Evolutionary conservation across 2,113 vertebrate species (phyloP), one percentile per base, ranked within the genome.

Genomic region (Caretta caretta): DNA sequence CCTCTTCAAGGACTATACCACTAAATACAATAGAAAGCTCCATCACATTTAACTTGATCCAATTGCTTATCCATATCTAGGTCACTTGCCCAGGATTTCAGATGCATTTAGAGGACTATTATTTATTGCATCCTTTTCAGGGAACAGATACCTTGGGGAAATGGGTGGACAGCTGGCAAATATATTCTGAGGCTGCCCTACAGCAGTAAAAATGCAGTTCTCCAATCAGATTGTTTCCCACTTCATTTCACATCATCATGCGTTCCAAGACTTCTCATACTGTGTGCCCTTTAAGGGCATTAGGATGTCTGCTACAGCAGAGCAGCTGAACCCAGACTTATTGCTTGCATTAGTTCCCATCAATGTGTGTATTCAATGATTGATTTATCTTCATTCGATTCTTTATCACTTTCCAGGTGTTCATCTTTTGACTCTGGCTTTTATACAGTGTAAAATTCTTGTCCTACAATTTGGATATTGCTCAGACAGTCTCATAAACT

Each of bases 91-190:
- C 24, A 87, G 53, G 91, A 93, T 96, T 89, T 89, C 51, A 81
- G 20, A 72, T 90, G 42, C 54, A 75, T 91, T 59, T 78, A n/a
- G 65, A 95, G 87, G 80, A 85, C 75, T 83, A 48, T 84, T 94
- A 83, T 81, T 91, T 94, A 56, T 78, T 96, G 97, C 91, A 53
- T 80, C 85, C 65, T 84, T 72, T 90, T 38, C 25, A 80, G 57
- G 49, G 89, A 96, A 82, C 38, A 88, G 87, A 84, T 78, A 49
- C 69, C 91, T 93, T 80, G 91, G 80, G 87, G 91, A 94, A 89
- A 84, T 38, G 91, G 56, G 72, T 14, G 87, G 90, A 78, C 93
- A 94, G 91, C 93, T 96, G 94, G 83, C 81, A 84, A 90, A 88
- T 72, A 86, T 78, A 92, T 54, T 88, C 46, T 49, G 88, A 89